Conservation (phyloP, 1,140 invertebrate species). For the Colletes gigas region DNA sequence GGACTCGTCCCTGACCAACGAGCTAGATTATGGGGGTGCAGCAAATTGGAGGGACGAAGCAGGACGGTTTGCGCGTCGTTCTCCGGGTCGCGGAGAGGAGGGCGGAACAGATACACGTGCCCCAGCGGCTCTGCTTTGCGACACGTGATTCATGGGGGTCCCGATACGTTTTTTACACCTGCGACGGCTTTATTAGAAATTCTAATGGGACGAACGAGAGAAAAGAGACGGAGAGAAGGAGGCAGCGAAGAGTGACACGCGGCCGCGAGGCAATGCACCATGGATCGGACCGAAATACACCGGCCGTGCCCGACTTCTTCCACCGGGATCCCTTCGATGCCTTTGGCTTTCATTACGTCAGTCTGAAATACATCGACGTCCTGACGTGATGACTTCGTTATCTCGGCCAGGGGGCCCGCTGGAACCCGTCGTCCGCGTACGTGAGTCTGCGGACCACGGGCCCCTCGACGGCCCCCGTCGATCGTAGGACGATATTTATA, state of each 20-base stretch:
- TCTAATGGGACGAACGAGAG: conserved; percentile 69
- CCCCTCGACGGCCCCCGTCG: background rate
- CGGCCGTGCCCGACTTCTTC: conserved; percentile 72
- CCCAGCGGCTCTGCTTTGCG: conserved; percentile 74
- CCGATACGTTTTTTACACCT: conserved; percentile 77
- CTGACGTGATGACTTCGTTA: conserved; percentile 75
- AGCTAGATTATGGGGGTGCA: conserved; percentile 25
- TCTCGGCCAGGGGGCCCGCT: background rate
- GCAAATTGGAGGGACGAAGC: conserved; percentile 17
- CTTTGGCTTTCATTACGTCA: conserved; percentile 57
- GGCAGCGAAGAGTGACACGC: conserved; percentile 71
- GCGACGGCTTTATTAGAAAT: conserved; percentile 80
- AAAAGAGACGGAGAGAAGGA: conserved; percentile 4
- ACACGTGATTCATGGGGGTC: conserved; percentile 79
- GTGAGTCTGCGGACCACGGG: too few species aligned
- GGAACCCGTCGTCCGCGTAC: background rate
- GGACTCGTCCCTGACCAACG: conserved; percentile 15
- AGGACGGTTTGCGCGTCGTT: conserved; percentile 50
- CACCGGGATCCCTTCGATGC: conserved; percentile 17
- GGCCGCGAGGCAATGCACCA: conserved; percentile 57
- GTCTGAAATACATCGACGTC: conserved; percentile 53
- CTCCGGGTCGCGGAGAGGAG: conserved; percentile 44
- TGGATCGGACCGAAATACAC: conserved; percentile 67
- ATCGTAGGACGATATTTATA: too few species aligned
- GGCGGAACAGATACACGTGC: conserved; percentile 76